Conservation (phyloP, 2,888 invertebrate genomes). For the Capitulum mitella region DNA sequence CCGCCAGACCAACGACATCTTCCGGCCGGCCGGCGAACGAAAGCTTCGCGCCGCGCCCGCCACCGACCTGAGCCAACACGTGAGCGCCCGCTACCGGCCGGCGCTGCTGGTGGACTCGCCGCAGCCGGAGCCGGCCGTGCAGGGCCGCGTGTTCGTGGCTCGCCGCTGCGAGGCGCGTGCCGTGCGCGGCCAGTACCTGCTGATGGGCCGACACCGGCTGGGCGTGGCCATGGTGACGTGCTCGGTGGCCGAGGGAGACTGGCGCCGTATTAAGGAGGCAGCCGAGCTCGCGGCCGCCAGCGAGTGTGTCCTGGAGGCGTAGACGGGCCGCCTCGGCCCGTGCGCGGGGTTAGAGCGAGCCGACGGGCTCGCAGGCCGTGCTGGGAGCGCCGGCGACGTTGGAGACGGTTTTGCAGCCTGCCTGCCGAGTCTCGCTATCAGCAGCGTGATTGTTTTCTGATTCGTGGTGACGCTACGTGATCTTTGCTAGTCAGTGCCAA, state of each 20-base stretch:
- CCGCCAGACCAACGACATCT: slow-evolving; percentile 48
- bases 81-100: not conserved
- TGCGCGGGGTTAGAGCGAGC: too few relatives aligned
- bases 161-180: slow-evolving; percentile 62
- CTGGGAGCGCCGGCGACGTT: too few relatives aligned
- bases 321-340: not conserved
- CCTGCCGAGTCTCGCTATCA: too few relatives aligned
- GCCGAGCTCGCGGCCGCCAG: slow-evolving; percentile 54
- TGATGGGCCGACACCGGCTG: slow-evolving; percentile 63
- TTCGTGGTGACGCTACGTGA: not conserved
- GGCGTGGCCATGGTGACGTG: slow-evolving; percentile 61
- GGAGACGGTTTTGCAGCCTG: too few relatives aligned
- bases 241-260: slow-evolving; percentile 62
- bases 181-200: slow-evolving; percentile 66
- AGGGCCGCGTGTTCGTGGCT: slow-evolving; percentile 51
- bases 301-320: slow-evolving; percentile 50
- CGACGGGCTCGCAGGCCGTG: too few relatives aligned
- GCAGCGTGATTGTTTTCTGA: too few relatives aligned
- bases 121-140: not conserved
- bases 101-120: not conserved
- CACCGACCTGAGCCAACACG: slow-evolving; percentile 38
- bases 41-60: slow-evolving; percentile 37
- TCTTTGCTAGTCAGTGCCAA: not conserved
- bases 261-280: slow-evolving; percentile 54
- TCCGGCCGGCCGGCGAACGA: slow-evolving; percentile 26